Evolutionary conservation across 1,140 invertebrate genomes (phyloP), one percentile per base, ranked within the genome.

Genomic region (Nylanderia fulva): DNA sequence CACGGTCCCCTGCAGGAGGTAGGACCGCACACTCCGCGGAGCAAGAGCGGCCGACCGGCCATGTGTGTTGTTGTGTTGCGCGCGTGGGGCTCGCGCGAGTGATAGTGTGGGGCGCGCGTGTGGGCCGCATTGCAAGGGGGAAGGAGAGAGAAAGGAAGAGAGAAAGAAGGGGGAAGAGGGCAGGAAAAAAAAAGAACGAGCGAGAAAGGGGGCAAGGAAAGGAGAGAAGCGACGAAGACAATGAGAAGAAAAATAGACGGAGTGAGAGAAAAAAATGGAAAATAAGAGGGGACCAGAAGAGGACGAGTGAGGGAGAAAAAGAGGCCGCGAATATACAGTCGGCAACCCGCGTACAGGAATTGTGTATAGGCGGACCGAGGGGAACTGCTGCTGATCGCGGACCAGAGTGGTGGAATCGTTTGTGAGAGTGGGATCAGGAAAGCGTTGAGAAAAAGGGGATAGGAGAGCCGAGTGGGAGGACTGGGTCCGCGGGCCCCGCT

Each of bases 1-100:
- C 88, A 91, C 90, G 90, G 90, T 88, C 90, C 86, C 86, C 87
- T 90, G 90, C 88, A 91, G 90, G 90, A 91, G 90, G 88, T 91
- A 91, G 88, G 91, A 90, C 89, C 86, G 84, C 84, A 82, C 77
- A 82, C 77, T 82, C 77, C 77, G 75, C 63, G 66, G 45, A 82
- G 77, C 71, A 82, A 82, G 77, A 82, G 66, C 42, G 77, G 77
- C 36, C 61, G 75, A 79, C 42, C 77, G 36, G 54, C 77, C 77
- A 87, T 90, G 89, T 85, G 89, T 86, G 75, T 66, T 86, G 75
- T 66, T 79, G 61, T 76, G 63, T 79, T 82, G 84, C 71, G 80
- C 72, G 83, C 82, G 86, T 87, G 87, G 75, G 90, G 87, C 86
- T 90, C 72, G 90, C 89, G 88, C 86, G 88, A 74, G 80, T 68